Percentiles rank a stretch among this genome's conserved stretches.
phyloP scores from a whole-genome alignment of 2,113 vertebrate species.

The Lethenteron reissneri region DNA sequence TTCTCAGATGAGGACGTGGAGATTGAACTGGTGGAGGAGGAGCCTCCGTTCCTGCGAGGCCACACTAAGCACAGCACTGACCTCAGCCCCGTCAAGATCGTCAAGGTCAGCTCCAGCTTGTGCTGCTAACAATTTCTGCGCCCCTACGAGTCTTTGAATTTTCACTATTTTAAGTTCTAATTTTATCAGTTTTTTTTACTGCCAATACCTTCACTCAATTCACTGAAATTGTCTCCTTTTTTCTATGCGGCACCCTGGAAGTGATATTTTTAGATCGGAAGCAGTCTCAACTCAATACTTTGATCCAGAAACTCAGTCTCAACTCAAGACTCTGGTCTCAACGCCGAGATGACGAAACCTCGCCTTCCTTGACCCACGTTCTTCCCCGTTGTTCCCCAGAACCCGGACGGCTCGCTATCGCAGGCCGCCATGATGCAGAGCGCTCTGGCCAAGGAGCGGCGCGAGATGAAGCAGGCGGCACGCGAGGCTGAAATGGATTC shows the following conservation, averaged over 20 bases:
- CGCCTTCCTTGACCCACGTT: no score
- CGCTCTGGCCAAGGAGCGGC: slow-evolving; percentile 71
- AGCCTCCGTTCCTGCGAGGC: slow-evolving; percentile 78
- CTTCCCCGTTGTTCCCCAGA: slow-evolving; percentile 23
- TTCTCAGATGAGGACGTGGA: slow-evolving; percentile 75
- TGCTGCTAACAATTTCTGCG: background rate
- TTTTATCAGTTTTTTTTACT: background rate
- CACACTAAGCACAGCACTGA: slow-evolving; percentile 98
- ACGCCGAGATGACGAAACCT: no score
- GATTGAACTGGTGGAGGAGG: slow-evolving; percentile 90
- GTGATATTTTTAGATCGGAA: background rate
- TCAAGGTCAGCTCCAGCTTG: slow-evolving; percentile 39
- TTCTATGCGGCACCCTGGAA: background rate
- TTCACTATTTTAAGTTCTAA: background rate
- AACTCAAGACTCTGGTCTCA: no score
- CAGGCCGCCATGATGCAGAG: slow-evolving; percentile 99
- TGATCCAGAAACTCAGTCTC: no score
- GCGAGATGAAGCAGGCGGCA: slow-evolving; percentile 82
- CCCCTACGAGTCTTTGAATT: background rate
- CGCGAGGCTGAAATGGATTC: slow-evolving; percentile 98
- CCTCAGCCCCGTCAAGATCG: slow-evolving; percentile 97
- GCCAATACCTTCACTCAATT: background rate
- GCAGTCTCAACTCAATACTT: no score
- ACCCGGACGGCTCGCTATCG: slow-evolving; percentile 85
- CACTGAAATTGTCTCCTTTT: background rate